Conservation (phyloP, 2,113 vertebrate species). For the Pachycephala philippinensis region DNA sequence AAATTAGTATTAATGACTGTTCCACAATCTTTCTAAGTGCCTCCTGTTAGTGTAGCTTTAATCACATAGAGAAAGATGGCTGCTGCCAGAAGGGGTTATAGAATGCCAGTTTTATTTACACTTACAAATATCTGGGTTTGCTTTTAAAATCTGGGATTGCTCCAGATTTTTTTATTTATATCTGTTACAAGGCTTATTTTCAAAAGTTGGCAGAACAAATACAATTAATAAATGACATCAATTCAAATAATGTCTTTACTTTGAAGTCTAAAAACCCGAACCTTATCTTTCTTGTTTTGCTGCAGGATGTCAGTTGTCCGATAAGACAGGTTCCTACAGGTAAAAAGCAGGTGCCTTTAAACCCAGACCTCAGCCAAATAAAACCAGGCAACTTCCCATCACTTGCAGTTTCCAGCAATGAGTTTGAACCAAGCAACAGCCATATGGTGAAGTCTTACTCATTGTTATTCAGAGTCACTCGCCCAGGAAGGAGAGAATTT, state of each 20-base stretch:
- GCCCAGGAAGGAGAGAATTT: slow-evolving; percentile 86
- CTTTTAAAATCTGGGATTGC: neutral
- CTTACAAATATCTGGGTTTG: neutral
- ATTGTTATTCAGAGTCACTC: slow-evolving; percentile 94
- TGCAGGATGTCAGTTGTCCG: slow-evolving; percentile 97
- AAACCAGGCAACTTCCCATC: slow-evolving; percentile 94
- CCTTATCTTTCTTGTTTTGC: slow-evolving; percentile 34
- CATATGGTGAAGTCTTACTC: slow-evolving; percentile 99
- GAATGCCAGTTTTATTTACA: neutral
- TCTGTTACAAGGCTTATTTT: neutral
- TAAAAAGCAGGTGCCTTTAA: slow-evolving; percentile 99
- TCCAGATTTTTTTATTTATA: neutral
- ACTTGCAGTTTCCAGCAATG: slow-evolving; percentile 95
- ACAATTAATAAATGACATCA: neutral
- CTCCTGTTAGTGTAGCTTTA: slow-evolving; percentile 8
- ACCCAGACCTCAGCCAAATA: slow-evolving; percentile 95
- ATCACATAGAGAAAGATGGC: neutral
- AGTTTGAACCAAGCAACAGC: slow-evolving; percentile 99
- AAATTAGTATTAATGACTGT: slow-evolving; percentile 32
- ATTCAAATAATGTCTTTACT: neutral
- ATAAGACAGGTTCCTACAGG: slow-evolving; percentile 99
- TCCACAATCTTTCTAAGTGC: neutral
- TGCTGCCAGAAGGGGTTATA: neutral
- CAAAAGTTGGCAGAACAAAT: neutral
- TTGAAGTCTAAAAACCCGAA: neutral